Evolutionary conservation across 2,113 vertebrate species (phyloP), one percentile per base, ranked within the genome.

Genomic region (Serinus canaria): DNA sequence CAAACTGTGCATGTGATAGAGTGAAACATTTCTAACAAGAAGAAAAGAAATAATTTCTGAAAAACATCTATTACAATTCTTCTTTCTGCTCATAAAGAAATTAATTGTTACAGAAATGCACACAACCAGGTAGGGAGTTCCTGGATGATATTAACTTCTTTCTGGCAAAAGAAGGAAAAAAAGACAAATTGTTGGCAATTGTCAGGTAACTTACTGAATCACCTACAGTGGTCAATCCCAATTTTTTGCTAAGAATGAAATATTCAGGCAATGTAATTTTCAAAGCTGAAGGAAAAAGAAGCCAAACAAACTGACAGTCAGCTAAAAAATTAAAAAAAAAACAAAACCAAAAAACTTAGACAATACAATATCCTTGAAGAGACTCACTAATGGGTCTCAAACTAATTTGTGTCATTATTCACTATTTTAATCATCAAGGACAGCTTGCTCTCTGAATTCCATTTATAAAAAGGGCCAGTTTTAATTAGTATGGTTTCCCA

Each of bases 401-500:
- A 60, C 35, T 94, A 83, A 94, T 69, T 66, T 89, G 28, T 87
- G 68, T 70, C 79, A 89, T 90, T 64, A 49, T 85, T 94, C 81
- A 84, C 74, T 72, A 63, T 72, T 96, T 93, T 95, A 96, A 93
- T 95, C 76, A 92, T 68, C 82, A 69, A 35, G 37, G 81, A 93
- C 63, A 79, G 74, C 62, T 89, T 94, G 46, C 33, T 96, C 49
- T 75, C 49, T 55, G 67, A 85, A 79, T 96, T 93, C 50, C 37
- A 90, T 59, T 58, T 53, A 31, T 77, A 90, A 84, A 93, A 13
- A 77, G 90, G 92, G 33, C 11, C 39, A 64, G 39, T 52, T 56
- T 86, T 95, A 96, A 97, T 96, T 92, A 94, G 69, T 92, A 53
- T 44, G 33, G 89, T 90, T 92, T 86, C 78, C 86, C 58, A 82